Base-by-base conservation (phyloP, 2,888 invertebrate species). In the Lochmaea capreae region DNA sequence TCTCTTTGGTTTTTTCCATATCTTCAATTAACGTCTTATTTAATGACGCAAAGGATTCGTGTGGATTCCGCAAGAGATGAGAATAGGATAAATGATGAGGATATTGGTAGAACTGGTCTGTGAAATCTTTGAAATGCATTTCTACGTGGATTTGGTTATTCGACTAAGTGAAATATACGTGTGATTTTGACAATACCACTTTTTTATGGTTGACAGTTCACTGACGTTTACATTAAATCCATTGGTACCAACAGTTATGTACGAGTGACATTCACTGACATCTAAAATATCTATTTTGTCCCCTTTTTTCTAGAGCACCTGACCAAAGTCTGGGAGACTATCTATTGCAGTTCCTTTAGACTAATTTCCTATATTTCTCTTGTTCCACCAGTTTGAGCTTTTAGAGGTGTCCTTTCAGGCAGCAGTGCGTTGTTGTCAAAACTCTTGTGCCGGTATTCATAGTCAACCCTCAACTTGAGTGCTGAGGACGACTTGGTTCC, bases 81-180 rank as follows among this genome's bases (percentile, higher is more conserved):
- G 62, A 43, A n/a, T 43, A 63, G 2, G 62, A 42, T 12, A 63
- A 18, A 12, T 63, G 62, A 18, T 63, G 62, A 2, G 62, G 62
- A 16, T 63, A 63, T 43, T 63, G 62, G 16, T 63, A 63, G 4
- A 63, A 63, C 5, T 63, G 42, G 2, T 63, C 43, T 2, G 62
- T 63, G 22, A 63, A 63, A 63, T 63, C 62, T 63, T 63, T 63
- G 18, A 63, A 63, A 63, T 63, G 62, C 62, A 63, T 63, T 63
- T 59, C 14, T 14, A 59, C 59, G 14, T 26, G 16, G 9, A 26
- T 58, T 58, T 58, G 26, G 26, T 58, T 11, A 58, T 5, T 22
- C 10, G 26, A 58, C 10, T 58, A 46, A 46, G 14, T 58, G 18
- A 26, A 12, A 26, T 59, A 33, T 33, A 33, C 59, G 33, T 11